Evolutionary conservation across 2,113 vertebrate species (phyloP), one percentile per base, ranked within the genome.

Genomic region (Geococcyx californianus): DNA sequence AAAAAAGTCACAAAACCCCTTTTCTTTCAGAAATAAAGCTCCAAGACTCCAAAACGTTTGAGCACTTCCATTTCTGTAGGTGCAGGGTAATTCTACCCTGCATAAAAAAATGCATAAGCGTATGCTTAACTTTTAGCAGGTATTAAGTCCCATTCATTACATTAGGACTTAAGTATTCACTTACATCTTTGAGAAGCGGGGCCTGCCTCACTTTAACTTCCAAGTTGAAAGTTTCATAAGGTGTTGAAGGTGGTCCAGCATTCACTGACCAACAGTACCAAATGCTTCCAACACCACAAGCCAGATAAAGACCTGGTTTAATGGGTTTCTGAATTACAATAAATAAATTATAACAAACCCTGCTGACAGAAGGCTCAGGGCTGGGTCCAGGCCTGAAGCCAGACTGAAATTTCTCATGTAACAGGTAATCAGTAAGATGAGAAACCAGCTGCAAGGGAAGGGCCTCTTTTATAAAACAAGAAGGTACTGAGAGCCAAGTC

Each of bases 371-470:
- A 96, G 79, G 60, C 76, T 93, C 90, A 92, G 93, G 92, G 93
- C 60, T 2, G 21, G n/a, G 64, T 96, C 93, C 95, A 97, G 82
- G 75, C 68, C 60, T 93, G 85, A 95, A 89, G 73, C 90, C 88
- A 90, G 90, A 94, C 85, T 94, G 94, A 96, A 96, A 93, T 96
- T 96, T 97, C 85, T 96, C 95, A 95, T 96, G 76, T 96, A 94
- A 88, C 94, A 96, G 94, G 90, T 96, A 96, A 97, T 97, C 94
- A 96, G 96, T 96, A 96, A 96, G 88, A 96, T 89, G 96, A 95
- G 95, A 96, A 95, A 84, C 29, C 79, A 92, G 83, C 85, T 95
- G 83, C 72, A 94, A 77, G 52, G 42, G 44, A 93, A 97, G 54
- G 90, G 92, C 93, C 85, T 94, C 84, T 89, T 75, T 92, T 44